A percentile compares a stretch with the other conserved stretches of the same genome.
These are phyloP conservation scores for Himalopsyche kuldschensis DNA, from an alignment of 2,888 invertebrate species.

Conservation along the genomic window DNA sequence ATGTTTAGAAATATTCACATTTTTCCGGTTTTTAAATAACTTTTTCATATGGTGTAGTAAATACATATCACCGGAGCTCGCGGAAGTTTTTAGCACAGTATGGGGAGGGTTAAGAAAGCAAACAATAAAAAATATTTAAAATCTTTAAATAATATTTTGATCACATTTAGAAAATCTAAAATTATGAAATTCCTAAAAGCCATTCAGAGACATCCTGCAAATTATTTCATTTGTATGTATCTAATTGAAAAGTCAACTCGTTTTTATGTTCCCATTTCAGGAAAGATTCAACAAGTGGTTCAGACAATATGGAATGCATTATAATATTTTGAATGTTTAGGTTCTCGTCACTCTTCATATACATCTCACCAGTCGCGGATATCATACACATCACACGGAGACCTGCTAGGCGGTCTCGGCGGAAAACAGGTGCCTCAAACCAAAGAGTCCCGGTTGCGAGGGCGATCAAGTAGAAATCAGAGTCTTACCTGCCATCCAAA, in stretches of 20 bases:
- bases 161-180: too few relatives aligned
- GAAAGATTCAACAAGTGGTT: background rate
- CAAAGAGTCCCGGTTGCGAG: slow-evolving; percentile 82
- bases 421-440: slow-evolving; percentile 70
- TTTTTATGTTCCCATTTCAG: background rate
- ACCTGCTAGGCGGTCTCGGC: slow-evolving; percentile 68
- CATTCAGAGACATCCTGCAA: too few relatives aligned
- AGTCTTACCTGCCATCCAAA: slow-evolving; percentile 60
- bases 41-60: too few relatives aligned
- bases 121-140: too few relatives aligned
- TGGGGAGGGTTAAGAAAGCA: too few relatives aligned
- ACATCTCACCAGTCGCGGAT: slow-evolving; percentile 92
- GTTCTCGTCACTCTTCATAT: slow-evolving; percentile 91
- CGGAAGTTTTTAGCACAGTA: too few relatives aligned
- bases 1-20: too few relatives aligned
- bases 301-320: background rate
- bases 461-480: slow-evolving; percentile 73
- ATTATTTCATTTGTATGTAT: too few relatives aligned
- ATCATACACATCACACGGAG: slow-evolving; percentile 93
- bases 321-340: slow-evolving; percentile 47
- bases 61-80: too few relatives aligned
- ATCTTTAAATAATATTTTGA: too few relatives aligned
- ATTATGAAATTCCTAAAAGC: too few relatives aligned
- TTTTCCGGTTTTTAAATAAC: too few relatives aligned
- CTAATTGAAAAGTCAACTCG: background rate